Evolutionary conservation across 2,888 invertebrate species (phyloP).

Genomic region (Polyommatus iphigenia): DNA sequence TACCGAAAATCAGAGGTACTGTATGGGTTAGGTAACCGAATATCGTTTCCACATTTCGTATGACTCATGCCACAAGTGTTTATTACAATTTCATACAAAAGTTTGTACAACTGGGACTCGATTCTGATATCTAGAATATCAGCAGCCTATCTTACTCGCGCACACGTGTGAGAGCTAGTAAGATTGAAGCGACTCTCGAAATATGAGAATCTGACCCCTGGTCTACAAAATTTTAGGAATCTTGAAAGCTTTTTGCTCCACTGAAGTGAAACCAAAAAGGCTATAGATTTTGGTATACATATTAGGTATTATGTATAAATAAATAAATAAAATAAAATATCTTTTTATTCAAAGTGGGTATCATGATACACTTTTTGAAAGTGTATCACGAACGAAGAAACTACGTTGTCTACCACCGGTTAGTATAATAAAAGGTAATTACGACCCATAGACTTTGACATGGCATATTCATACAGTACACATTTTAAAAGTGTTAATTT

Average conservation of each 20-base stretch:
- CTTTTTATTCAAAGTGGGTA: too few species aligned
- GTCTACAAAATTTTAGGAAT: background rate
- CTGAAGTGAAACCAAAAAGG: too few species aligned
- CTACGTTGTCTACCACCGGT: too few species aligned
- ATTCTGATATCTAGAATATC: background rate
- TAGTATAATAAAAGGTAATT: too few species aligned
- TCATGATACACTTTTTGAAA: too few species aligned
- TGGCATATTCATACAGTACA: too few species aligned
- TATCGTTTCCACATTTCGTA: constrained; percentile 27
- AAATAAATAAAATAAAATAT: too few species aligned
- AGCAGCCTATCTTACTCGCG: background rate
- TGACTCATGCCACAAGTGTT: constrained; percentile 27
- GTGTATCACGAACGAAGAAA: too few species aligned
- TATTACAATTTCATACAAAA: constrained; percentile 28
- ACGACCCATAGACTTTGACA: too few species aligned
- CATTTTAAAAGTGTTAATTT: too few species aligned
- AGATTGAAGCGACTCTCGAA: background rate
- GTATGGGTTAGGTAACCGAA: constrained; percentile 4
- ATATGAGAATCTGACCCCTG: background rate
- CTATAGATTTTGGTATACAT: too few species aligned
- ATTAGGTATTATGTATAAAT: too few species aligned
- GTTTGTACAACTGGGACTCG: constrained; percentile 17
- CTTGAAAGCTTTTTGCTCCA: background rate
- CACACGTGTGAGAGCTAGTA: background rate
- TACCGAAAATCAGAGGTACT: background rate